phyloP scores from a whole-genome alignment of 2,113 vertebrate species.

The Labeo catla region DNA sequence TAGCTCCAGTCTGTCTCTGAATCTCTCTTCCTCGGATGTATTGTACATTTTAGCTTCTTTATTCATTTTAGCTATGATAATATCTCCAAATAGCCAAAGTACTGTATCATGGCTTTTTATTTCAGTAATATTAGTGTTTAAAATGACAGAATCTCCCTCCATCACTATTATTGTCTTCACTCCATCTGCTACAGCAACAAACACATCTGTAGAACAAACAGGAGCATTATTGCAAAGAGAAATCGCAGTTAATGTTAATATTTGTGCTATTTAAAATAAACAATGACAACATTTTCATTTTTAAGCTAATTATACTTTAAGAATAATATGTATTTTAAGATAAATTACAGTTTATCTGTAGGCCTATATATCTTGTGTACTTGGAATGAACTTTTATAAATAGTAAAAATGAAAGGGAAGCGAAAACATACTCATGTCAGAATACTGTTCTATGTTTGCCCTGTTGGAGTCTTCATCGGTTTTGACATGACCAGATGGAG shows the following conservation, averaged over 20 bases:
- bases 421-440: neutral
- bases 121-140: neutral
- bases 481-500: constrained; percentile 8
- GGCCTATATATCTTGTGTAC: too few species aligned
- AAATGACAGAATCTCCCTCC: neutral
- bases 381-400: too few species aligned
- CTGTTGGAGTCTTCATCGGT: neutral
- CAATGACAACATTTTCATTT: neutral
- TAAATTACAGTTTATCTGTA: too few species aligned
- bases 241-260: neutral
- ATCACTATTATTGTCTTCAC: neutral
- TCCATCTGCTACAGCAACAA: neutral
- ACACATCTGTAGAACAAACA: constrained; percentile 6
- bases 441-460: neutral
- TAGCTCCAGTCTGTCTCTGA: neutral
- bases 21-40: neutral
- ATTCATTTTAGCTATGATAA: neutral
- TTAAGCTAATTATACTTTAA: too few species aligned
- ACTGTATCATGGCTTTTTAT: neutral
- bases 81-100: neutral
- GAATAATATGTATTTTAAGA: too few species aligned
- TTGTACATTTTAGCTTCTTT: neutral
- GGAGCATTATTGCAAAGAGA: neutral
- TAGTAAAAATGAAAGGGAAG: neutral
- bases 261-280: neutral